phyloP scores from a whole-genome alignment of 2,888 invertebrate genomes.

The Xylota sylvarum region DNA sequence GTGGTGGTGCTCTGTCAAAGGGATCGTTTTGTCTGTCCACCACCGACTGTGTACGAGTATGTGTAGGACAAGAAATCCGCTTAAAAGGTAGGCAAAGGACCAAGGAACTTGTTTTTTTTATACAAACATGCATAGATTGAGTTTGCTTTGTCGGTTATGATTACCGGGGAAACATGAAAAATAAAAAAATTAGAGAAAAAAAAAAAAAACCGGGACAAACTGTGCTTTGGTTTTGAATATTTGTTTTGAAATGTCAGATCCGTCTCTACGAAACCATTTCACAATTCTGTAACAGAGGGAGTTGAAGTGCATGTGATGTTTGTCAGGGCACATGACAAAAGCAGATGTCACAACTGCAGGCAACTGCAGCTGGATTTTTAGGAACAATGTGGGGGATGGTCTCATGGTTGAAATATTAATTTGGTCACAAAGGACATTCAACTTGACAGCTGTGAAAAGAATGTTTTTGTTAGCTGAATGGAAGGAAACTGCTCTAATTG shows the following conservation, averaged over 20 bases:
- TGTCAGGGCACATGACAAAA: conserved; percentile 46
- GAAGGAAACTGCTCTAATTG: neutral
- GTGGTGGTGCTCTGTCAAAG: conserved; percentile 45
- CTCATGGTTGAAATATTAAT: conserved; percentile 4
- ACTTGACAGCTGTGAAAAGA: conserved; percentile 9
- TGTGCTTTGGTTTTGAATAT: conserved; percentile 12
- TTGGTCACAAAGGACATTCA: conserved; percentile 16
- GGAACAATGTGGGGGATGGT: neutral
- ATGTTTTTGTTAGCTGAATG: neutral
- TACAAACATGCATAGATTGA: no score
- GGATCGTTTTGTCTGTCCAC: conserved; percentile 40
- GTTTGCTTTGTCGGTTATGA: conserved; percentile 43
- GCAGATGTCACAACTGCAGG: conserved; percentile 42
- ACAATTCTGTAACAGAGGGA: neutral
- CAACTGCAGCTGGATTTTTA: conserved; percentile 49
- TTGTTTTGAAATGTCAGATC: neutral
- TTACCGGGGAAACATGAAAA: conserved; percentile 3
- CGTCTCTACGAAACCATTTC: neutral
- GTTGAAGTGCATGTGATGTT: neutral
- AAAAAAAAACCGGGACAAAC: neutral
- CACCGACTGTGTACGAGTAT: no score
- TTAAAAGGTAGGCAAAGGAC: conserved; percentile 34
- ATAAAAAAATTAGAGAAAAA: neutral
- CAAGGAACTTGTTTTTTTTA: conserved; percentile 33
- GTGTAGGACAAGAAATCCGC: neutral